Percentiles rank a stretch among this genome's conserved stretches.
Conservation (phyloP, 2,888 invertebrate genomes). For the Gryllus longicercus region DNA sequence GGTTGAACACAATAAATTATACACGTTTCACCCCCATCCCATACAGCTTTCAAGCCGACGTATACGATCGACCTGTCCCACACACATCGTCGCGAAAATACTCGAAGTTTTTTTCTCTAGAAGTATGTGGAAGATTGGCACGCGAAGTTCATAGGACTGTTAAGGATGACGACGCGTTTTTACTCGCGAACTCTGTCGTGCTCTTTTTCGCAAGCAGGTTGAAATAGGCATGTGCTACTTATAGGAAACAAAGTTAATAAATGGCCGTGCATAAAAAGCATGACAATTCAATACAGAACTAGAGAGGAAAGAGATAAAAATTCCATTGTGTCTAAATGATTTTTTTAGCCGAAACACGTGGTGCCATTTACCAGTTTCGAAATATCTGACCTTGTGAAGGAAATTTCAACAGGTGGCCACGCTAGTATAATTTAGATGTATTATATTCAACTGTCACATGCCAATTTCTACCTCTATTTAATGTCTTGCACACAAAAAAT, state of each 20-base stretch:
- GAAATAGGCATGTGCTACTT: conserved; percentile 17
- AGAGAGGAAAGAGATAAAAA: neutral
- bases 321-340: neutral
- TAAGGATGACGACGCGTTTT: neutral
- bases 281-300: conserved; percentile 3
- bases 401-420: too few species aligned
- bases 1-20: too few species aligned
- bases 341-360: neutral
- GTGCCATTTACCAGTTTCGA: too few species aligned
- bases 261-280: neutral
- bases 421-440: too few species aligned
- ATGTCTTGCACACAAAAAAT: too few species aligned
- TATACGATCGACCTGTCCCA: too few species aligned
- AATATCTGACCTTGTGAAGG: too few species aligned
- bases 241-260: conserved; percentile 1
- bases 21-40: too few species aligned
- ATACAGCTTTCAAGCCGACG: too few species aligned
- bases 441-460: too few species aligned
- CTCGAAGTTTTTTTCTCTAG: neutral
- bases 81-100: too few species aligned
- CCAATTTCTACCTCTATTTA: too few species aligned
- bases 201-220: neutral
- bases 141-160: neutral
- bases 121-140: conserved; percentile 17
- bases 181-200: neutral